Evolutionary conservation across 1,140 invertebrate species (phyloP), one percentile per base, ranked within the genome.

Genomic region (Macrostomum lignano): DNA sequence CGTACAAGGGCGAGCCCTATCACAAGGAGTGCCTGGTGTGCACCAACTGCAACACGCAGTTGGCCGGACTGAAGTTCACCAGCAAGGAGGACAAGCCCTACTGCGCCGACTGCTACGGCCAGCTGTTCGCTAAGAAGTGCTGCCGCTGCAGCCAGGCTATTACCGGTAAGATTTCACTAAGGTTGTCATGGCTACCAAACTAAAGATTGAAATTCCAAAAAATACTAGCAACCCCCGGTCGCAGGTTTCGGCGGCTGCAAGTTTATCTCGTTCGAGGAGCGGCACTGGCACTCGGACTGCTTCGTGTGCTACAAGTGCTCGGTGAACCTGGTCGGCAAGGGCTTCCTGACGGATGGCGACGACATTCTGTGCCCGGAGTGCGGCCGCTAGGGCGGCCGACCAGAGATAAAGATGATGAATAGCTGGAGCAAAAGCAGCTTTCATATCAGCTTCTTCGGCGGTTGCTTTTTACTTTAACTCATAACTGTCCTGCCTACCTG

Each of bases 1-100:
- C 86, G 31, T 98, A 94, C 66, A 93, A 93, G 67, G 88, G 91
- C 58, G 81, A 88, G 56, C 88, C 91, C 25, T 98, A 81, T 81
- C 88, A 96, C 62, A 69, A 81, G 42, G 82, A 93, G 58, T 94
- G 84, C 65, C 96, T 96, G 65, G 79, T 76, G 30, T 98, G 91
- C 67, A 88, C 76, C 38, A 68, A 93, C 58, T 98, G 91, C 65
- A 70, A 72, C 55, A 78, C 74, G 37, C 77, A 74, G 40, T 64
- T 98, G 50, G 82, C 88, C 33, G 86, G 86, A 17, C 81, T 91
- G 59, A 73, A 86, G 51, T 98, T 98, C 64, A 94, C 88, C 24
- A 88, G 78, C 36, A 58, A 81, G 49, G 88, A 98, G 47, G 86
- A 96, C 46, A 86, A 94, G 60, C 86, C 91, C 0, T 98, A 88